Evolutionary conservation across 2,888 invertebrate genomes (phyloP).

Genomic region (Nephrotoma guestfalica): DNA sequence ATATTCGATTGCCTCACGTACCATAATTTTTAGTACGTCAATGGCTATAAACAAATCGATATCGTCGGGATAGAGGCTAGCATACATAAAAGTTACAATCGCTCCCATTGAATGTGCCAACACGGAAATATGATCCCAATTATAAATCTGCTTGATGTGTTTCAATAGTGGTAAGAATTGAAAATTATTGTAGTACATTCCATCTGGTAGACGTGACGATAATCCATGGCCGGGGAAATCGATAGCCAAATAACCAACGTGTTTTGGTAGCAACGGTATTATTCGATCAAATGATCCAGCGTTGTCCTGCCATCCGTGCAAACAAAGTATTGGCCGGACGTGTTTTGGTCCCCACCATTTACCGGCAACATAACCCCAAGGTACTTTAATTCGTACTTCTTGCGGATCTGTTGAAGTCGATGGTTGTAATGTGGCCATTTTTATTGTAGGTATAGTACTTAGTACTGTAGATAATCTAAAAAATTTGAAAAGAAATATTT

Average conservation of each 20-base stretch:
- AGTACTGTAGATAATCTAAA: too few species aligned
- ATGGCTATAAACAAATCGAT: slow-evolving; percentile 25
- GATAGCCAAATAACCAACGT: slow-evolving; percentile 40
- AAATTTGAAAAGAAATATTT: background rate
- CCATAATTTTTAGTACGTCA: slow-evolving; percentile 24
- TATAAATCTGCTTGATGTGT: slow-evolving; percentile 43
- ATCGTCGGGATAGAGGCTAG: slow-evolving; percentile 44
- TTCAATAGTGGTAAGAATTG: slow-evolving; percentile 36
- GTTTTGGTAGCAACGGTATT: slow-evolving; percentile 40
- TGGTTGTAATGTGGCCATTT: background rate
- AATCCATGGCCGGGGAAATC: slow-evolving; percentile 58
- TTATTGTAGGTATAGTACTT: background rate
- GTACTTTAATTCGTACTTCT: slow-evolving; percentile 52
- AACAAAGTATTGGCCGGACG: slow-evolving; percentile 47
- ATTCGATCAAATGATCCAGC: slow-evolving; percentile 56
- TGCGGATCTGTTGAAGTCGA: background rate
- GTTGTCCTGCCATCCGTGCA: slow-evolving; percentile 74
- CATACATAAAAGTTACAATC: slow-evolving; percentile 42
- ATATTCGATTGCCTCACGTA: background rate
- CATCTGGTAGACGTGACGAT: slow-evolving; percentile 51
- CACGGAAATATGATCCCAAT: slow-evolving; percentile 53
- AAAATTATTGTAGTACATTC: slow-evolving; percentile 36
- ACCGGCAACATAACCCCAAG: slow-evolving; percentile 53
- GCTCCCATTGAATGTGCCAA: slow-evolving; percentile 56
- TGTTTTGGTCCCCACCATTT: slow-evolving; percentile 55